Evolutionary conservation across 2,888 invertebrate genomes (phyloP).

Genomic region (Dolichomitus sp.): DNA sequence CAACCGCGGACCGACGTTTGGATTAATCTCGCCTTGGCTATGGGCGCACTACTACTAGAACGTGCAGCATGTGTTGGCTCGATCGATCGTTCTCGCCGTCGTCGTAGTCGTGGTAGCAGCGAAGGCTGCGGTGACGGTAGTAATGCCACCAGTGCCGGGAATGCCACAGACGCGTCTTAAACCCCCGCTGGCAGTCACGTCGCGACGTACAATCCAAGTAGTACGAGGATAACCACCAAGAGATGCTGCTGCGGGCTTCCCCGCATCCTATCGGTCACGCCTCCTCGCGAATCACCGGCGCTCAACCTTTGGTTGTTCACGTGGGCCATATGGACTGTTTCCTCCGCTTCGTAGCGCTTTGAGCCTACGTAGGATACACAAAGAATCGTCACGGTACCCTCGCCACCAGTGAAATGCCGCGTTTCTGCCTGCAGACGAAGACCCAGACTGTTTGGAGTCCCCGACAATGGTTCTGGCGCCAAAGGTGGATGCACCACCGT

Average conservation of each 20-base stretch:
- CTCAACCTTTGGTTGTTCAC: constrained; percentile 80
- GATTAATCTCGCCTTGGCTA: constrained; percentile 35
- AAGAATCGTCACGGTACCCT: constrained; percentile 72
- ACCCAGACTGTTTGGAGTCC: constrained; percentile 76
- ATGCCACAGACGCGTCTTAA: constrained; percentile 26
- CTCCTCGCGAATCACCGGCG: constrained; percentile 74
- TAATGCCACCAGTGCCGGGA: constrained; percentile 26
- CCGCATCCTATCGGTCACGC: constrained; percentile 34
- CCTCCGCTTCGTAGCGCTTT: constrained; percentile 68
- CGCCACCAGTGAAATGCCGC: constrained; percentile 72
- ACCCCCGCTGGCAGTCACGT: constrained; percentile 59
- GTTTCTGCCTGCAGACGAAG: constrained; percentile 77
- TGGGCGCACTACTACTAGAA: constrained; percentile 22
- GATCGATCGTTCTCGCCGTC: constrained; percentile 34
- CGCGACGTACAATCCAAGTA: constrained; percentile 30
- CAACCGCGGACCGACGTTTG: constrained; percentile 60
- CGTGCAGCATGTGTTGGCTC: constrained; percentile 8
- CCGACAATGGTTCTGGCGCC: constrained; percentile 52
- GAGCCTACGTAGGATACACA: constrained; percentile 79
- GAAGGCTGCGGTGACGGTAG: constrained; percentile 9
- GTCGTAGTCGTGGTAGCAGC: constrained; percentile 15
- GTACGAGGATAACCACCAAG: constrained; percentile 30
- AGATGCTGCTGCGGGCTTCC: constrained; percentile 3
- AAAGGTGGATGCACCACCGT: constrained; percentile 71
- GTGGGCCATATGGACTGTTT: constrained; percentile 72